These are phyloP conservation scores for Tanytarsus gracilentus DNA, from an alignment of 2,888 invertebrate genomes.

Conservation along the genomic window DNA sequence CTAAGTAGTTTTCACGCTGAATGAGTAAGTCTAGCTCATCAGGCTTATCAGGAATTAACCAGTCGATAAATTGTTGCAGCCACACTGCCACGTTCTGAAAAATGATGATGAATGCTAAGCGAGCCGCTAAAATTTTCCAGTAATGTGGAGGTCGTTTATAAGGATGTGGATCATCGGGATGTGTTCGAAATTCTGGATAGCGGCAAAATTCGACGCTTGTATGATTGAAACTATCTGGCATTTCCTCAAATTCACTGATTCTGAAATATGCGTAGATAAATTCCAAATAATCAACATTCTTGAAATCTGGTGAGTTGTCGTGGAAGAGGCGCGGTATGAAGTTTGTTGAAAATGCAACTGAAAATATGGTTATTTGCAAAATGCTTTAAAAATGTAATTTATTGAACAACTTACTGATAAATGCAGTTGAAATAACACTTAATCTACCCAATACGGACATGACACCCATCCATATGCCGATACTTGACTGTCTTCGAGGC, in stretches of 20 bases:
- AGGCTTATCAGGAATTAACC: constrained; percentile 70
- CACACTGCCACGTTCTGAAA: constrained; percentile 70
- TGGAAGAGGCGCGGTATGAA: constrained; percentile 73
- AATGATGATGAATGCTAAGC: constrained; percentile 64
- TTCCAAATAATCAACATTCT: constrained; percentile 49
- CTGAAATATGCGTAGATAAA: constrained; percentile 58
- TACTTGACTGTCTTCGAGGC: constrained; percentile 61
- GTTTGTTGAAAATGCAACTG: constrained; percentile 70
- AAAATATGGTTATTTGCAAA: constrained; percentile 3
- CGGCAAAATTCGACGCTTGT: constrained; percentile 46
- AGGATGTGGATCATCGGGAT: constrained; percentile 36
- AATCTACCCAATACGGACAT: constrained; percentile 64
- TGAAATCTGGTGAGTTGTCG: constrained; percentile 30
- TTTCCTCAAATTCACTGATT: constrained; percentile 49
- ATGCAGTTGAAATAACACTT: constrained; percentile 19
- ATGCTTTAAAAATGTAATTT: not conserved
- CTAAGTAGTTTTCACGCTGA: constrained; percentile 60
- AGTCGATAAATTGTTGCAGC: constrained; percentile 61
- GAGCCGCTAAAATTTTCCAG: constrained; percentile 65
- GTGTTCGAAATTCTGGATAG: constrained; percentile 60
- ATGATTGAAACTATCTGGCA: constrained; percentile 31
- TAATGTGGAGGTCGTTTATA: constrained; percentile 58
- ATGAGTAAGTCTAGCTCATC: constrained; percentile 59
- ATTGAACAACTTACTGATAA: constrained; percentile 12
- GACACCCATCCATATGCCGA: constrained; percentile 72